Percentiles rank a stretch among this genome's conserved stretches.
Evolutionary conservation across 2,113 vertebrate genomes (phyloP).

Genomic region (Cynocephalus volans): DNA sequence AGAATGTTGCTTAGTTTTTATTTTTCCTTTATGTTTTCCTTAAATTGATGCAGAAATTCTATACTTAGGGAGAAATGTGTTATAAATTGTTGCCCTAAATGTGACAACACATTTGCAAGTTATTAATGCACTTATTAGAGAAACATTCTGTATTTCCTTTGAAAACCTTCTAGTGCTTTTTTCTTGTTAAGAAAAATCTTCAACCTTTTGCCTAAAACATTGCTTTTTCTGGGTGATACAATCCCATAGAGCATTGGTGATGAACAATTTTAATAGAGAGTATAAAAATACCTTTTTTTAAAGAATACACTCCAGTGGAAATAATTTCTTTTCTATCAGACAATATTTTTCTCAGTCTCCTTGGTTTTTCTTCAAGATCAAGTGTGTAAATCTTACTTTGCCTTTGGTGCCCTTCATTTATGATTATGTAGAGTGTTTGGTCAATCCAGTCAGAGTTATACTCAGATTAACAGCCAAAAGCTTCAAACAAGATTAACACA

Average conservation of each 20-base stretch:
- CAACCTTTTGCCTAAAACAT: slow-evolving; percentile 71
- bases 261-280: slow-evolving; percentile 72
- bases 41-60: slow-evolving; percentile 64
- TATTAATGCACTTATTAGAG: slow-evolving; percentile 77
- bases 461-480: slow-evolving; percentile 1
- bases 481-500: not conserved
- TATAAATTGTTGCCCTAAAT: slow-evolving; percentile 76
- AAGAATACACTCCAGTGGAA: slow-evolving; percentile 46
- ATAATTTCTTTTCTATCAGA: slow-evolving; percentile 70
- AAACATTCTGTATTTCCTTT: slow-evolving; percentile 71
- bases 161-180: slow-evolving; percentile 66
- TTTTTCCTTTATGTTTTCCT: slow-evolving; percentile 66
- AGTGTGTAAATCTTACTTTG: slow-evolving; percentile 55
- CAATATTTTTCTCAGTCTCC: slow-evolving; percentile 54
- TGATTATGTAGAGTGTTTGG: not conserved
- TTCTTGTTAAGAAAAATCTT: slow-evolving; percentile 70
- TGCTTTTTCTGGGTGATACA: slow-evolving; percentile 57
- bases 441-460: slow-evolving; percentile 13
- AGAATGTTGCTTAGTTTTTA: slow-evolving; percentile 58
- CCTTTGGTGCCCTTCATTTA: slow-evolving; percentile 30
- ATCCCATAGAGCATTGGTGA: slow-evolving; percentile 52
- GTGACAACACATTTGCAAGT: slow-evolving; percentile 77
- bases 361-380: slow-evolving; percentile 64
- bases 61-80: slow-evolving; percentile 53
- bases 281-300: slow-evolving; percentile 61